A percentile compares a stretch with the other conserved stretches of the same genome.
These are phyloP conservation scores for Hemaris fuciformis DNA, from an alignment of 2,888 invertebrate genomes.

Conservation along the genomic window DNA sequence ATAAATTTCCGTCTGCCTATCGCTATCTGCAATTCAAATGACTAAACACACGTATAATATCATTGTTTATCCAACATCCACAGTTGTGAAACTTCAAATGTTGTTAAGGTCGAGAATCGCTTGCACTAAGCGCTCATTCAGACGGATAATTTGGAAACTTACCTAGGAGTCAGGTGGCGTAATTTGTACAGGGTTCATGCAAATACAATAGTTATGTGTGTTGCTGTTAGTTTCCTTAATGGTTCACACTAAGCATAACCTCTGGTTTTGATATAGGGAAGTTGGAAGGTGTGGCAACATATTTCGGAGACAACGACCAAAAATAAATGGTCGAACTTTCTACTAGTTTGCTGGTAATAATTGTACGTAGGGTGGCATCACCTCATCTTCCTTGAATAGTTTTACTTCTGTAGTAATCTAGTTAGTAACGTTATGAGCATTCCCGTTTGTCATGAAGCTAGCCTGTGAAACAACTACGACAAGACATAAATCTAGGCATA, in stretches of 20 bases:
- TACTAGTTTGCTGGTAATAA: not conserved
- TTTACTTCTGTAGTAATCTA: no score
- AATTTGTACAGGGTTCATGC: constrained; percentile 30
- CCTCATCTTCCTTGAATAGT: no score
- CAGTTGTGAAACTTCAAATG: not conserved
- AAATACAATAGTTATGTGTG: constrained; percentile 22
- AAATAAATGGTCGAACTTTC: not conserved
- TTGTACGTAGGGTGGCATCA: not conserved
- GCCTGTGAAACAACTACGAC: no score
- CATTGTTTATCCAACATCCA: not conserved
- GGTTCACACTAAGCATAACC: not conserved
- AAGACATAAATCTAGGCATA: no score
- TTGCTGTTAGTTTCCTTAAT: constrained; percentile 12
- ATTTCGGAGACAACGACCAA: not conserved
- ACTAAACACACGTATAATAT: not conserved
- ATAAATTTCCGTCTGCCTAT: not conserved
- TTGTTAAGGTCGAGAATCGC: not conserved
- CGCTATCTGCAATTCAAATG: constrained; percentile 2
- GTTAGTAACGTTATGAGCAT: no score
- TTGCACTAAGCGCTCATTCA: constrained; percentile 2
- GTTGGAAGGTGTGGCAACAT: not conserved
- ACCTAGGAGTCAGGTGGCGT: constrained; percentile 26
- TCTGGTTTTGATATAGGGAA: not conserved
- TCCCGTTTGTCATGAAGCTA: no score
- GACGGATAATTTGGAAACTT: constrained; percentile 26